These are phyloP conservation scores for Coracias cyanogaster DNA, from an alignment of 2,797 vertebrate species.

Conservation along the genomic window DNA sequence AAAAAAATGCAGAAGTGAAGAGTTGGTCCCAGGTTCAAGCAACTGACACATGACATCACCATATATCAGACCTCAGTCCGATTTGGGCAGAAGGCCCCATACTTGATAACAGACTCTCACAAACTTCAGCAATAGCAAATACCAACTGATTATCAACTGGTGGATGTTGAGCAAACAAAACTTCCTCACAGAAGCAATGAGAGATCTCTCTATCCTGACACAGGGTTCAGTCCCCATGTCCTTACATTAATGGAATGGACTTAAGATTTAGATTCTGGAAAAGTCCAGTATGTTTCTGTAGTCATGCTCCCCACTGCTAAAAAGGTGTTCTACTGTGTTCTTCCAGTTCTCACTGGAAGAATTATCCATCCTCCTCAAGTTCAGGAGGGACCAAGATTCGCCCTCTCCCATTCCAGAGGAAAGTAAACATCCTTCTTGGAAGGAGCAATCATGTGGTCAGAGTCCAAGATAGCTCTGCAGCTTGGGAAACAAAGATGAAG, in stretches of 20 bases:
- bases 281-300: background rate
- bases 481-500: background rate
- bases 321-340: background rate
- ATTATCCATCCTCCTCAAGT: background rate
- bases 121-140: background rate
- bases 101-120: background rate
- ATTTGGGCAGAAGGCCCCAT: background rate
- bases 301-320: background rate
- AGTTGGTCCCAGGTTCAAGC: background rate
- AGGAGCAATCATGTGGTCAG: background rate
- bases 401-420: background rate
- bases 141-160: background rate
- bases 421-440: background rate
- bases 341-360: background rate
- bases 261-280: background rate
- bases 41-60: background rate
- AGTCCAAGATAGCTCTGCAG: background rate
- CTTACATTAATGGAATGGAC: background rate
- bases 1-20: background rate
- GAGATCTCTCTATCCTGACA: background rate
- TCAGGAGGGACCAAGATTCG: accelerated
- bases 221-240: background rate
- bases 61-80: background rate
- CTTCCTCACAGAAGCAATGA: background rate
- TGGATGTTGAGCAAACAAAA: background rate